Percentiles rank a stretch among this genome's conserved stretches.
phyloP scores from a whole-genome alignment of 2,888 invertebrate species.

The Drosophila setosimentum region DNA sequence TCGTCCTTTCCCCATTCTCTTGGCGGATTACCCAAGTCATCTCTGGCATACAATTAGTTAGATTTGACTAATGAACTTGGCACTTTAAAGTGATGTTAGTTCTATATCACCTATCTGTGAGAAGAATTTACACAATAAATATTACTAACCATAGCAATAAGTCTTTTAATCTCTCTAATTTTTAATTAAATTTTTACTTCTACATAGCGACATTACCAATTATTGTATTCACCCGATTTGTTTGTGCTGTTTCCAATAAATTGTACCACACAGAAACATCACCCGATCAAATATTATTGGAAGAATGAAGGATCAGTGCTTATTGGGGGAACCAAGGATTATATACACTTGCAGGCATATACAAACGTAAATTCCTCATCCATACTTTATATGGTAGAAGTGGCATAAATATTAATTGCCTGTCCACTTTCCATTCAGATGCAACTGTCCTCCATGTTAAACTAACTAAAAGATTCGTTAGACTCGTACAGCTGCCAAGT shows the following conservation, averaged over 20 bases:
- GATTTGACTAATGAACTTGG: conserved; percentile 55
- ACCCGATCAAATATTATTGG: background rate
- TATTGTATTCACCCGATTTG: background rate
- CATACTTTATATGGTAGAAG: background rate
- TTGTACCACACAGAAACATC: background rate
- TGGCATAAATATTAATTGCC: conserved; percentile 4
- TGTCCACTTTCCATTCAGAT: background rate
- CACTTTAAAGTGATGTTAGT: conserved; percentile 8
- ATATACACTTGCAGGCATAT: background rate
- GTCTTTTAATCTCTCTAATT: background rate
- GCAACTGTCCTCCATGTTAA: conserved; percentile 4
- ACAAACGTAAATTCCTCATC: background rate
- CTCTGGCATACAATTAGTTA: conserved; percentile 31
- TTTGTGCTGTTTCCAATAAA: background rate
- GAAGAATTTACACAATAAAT: background rate
- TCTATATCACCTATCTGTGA: background rate
- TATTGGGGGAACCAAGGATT: background rate
- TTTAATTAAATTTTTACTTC: background rate
- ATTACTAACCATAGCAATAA: background rate
- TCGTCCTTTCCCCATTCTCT: background rate
- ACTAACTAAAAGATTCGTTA: conserved; percentile 9
- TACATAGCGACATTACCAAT: background rate
- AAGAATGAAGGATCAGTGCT: background rate
- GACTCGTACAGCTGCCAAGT: conserved; percentile 1
- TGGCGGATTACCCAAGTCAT: conserved; percentile 25